These are phyloP conservation scores for Resseliella maxima DNA, from an alignment of 2,888 invertebrate species.

Conservation along the genomic window DNA sequence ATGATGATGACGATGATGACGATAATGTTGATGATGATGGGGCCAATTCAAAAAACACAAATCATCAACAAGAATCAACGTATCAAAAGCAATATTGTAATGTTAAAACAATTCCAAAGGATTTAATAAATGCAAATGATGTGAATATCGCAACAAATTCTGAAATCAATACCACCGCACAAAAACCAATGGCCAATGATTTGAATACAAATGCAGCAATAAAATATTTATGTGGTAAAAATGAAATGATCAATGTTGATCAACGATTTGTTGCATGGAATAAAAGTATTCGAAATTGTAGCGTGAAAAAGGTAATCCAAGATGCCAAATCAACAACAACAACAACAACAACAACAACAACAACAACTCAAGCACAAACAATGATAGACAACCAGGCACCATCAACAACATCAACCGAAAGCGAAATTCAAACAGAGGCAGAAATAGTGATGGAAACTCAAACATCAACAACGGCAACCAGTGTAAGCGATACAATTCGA, in stretches of 20 bases:
- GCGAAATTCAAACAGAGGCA: neutral
- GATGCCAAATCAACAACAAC: neutral
- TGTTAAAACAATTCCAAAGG: neutral
- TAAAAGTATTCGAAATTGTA: conserved; percentile 17
- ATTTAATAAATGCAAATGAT: neutral
- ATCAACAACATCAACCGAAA: neutral
- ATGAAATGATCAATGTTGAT: neutral
- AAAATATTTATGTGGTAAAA: neutral
- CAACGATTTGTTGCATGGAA: neutral
- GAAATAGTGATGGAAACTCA: neutral
- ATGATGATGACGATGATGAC: too few relatives aligned
- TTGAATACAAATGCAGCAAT: neutral
- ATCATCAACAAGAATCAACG: neutral
- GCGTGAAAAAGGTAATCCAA: neutral
- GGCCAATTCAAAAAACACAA: neutral
- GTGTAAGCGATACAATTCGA: neutral
- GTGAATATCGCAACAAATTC: neutral
- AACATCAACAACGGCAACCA: neutral
- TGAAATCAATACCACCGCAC: conserved; percentile 13
- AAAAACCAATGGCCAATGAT: conserved; percentile 9
- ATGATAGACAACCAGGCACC: neutral
- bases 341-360: neutral
- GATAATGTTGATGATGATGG: neutral
- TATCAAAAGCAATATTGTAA: conserved; percentile 54
- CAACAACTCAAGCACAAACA: neutral